Evolutionary conservation across 2,113 vertebrate genomes (phyloP).

Genomic region (Chloroceryle aenea): DNA sequence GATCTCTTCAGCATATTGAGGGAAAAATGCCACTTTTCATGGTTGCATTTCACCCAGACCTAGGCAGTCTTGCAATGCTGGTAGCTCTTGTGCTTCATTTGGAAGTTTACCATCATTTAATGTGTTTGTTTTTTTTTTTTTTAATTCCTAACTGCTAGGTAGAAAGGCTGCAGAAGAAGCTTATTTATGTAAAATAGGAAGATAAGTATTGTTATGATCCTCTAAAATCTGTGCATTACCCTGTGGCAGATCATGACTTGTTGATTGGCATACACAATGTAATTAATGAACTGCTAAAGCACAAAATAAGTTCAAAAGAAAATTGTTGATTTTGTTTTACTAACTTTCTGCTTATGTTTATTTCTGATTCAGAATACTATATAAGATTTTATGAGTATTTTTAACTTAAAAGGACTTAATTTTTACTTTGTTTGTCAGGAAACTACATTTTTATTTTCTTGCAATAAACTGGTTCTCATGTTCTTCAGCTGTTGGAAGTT

Average conservation of each 20-base stretch:
- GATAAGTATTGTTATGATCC: not conserved
- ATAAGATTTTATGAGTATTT: not conserved
- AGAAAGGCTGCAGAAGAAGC: not conserved
- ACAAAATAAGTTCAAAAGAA: not conserved
- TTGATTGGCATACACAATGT: rapidly evolving
- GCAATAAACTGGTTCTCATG: not conserved
- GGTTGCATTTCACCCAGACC: not conserved
- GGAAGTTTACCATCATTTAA: not conserved
- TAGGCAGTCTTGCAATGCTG: not conserved
- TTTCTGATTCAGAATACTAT: not conserved
- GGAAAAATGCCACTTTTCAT: not conserved
- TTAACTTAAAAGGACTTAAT: not conserved
- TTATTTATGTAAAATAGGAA: not conserved
- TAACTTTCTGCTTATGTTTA: not conserved
- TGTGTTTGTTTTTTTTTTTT: not conserved
- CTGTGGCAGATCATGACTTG: not conserved
- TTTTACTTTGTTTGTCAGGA: not conserved
- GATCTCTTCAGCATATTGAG: not conserved
- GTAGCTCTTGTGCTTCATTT: not conserved
- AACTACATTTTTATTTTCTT: not conserved
- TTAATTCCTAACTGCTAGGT: not conserved
- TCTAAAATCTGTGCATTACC: not conserved
- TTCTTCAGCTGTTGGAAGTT: not conserved
- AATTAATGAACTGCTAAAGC: not conserved
- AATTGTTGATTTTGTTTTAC: not conserved